Conservation (phyloP, 2,113 vertebrate genomes). For the Crypturellus undulatus region DNA sequence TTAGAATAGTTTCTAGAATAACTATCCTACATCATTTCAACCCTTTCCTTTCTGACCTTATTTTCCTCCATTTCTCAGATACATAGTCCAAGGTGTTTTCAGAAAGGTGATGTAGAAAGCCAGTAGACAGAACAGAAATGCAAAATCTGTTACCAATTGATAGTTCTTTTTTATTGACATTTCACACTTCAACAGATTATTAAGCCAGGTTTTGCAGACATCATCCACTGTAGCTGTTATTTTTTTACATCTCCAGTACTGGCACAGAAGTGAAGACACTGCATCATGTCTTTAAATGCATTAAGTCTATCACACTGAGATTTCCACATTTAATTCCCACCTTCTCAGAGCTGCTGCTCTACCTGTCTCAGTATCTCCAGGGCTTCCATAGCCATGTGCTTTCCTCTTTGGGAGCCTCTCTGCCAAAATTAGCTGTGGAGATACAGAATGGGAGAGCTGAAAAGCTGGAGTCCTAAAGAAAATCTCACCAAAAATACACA, state of each 20-base stretch:
- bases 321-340: neutral
- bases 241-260: neutral
- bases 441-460: neutral
- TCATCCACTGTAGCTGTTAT: neutral
- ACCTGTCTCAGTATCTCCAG: neutral
- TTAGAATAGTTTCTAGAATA: neutral
- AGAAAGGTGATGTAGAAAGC: neutral
- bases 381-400: neutral
- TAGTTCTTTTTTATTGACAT: neutral
- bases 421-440: neutral
- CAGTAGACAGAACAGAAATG: neutral
- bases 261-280: neutral
- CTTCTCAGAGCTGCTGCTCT: fast-evolving
- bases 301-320: neutral
- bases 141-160: neutral
- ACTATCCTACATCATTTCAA: neutral
- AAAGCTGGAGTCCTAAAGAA: neutral
- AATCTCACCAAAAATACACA: neutral
- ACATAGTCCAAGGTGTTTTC: neutral
- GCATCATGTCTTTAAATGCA: neutral
- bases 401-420: neutral
- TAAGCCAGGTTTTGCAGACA: fast-evolving
- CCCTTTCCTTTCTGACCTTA: fast-evolving
- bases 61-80: neutral
- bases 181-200: neutral